phyloP scores from a whole-genome alignment of 92 coral and sea anemone species.

The Palythoa caribaeorum region DNA sequence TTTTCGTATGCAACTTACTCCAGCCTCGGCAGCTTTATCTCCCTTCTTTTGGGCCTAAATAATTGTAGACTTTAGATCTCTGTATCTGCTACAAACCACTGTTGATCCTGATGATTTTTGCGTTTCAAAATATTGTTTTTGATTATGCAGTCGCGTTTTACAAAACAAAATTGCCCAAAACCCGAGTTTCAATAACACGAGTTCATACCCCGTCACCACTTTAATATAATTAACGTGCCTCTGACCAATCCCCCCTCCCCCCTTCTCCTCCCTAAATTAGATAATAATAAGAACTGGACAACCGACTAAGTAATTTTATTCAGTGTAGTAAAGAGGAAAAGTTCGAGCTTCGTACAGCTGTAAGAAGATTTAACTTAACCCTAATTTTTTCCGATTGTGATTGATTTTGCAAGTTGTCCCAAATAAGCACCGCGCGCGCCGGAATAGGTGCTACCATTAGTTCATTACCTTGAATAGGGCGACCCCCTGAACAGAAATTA shows the following conservation, averaged over 20 bases:
- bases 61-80: background rate
- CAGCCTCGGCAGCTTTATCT: background rate
- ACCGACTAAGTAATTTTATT: background rate
- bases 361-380: background rate
- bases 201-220: background rate
- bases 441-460: background rate
- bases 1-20: slow-evolving; percentile 7
- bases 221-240: background rate
- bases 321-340: background rate
- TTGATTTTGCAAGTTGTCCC: background rate
- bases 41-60: background rate
- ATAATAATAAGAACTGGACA: no score
- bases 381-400: background rate
- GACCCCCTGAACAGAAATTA: background rate
- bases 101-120: background rate
- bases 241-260: background rate
- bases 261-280: background rate
- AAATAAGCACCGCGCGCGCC: background rate
- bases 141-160: background rate
- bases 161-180: background rate
- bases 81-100: slow-evolving; percentile 22
- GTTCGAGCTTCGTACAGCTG: background rate
- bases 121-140: no score
- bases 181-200: background rate
- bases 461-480: background rate